Conservation (phyloP, 1,140 invertebrate genomes). For the Drosophila kanapiae region DNA sequence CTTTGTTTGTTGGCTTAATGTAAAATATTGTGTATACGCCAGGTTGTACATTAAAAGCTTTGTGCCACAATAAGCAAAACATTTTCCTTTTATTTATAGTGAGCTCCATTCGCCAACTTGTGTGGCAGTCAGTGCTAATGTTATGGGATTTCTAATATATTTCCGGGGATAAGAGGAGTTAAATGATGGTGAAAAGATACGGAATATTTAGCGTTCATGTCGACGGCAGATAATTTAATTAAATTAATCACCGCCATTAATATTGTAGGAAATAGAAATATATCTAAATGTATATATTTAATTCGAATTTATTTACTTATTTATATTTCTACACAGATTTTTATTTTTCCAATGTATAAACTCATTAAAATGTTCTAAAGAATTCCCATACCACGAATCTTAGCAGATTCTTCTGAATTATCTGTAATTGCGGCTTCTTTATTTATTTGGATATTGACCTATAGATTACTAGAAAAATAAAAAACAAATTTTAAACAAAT, state of each 20-base stretch:
- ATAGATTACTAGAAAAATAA: constrained; percentile 7
- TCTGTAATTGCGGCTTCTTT: background rate
- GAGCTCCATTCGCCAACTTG: constrained; percentile 9
- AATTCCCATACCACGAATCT: background rate
- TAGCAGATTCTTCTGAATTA: constrained; percentile 4
- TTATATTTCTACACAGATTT: background rate
- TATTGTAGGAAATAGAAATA: background rate
- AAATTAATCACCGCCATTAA: background rate
- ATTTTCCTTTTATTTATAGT: constrained; percentile 69
- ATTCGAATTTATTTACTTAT: background rate
- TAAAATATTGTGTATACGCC: constrained; percentile 78
- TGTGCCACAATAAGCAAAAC: constrained; percentile 61
- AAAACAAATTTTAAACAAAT: background rate
- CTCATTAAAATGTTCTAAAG: background rate
- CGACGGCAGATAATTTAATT: constrained; percentile 1
- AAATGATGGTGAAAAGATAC: background rate
- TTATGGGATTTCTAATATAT: constrained; percentile 17
- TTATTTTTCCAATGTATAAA: background rate
- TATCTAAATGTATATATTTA: too few species aligned
- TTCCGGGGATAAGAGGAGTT: constrained; percentile 2
- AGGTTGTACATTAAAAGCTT: constrained; percentile 78
- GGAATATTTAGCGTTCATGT: background rate
- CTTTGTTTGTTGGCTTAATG: constrained; percentile 78
- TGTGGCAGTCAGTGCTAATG: constrained; percentile 15
- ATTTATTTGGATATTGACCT: constrained; percentile 3